Conservation (phyloP, 2,888 invertebrate species). For the Nomada hirtipes region DNA sequence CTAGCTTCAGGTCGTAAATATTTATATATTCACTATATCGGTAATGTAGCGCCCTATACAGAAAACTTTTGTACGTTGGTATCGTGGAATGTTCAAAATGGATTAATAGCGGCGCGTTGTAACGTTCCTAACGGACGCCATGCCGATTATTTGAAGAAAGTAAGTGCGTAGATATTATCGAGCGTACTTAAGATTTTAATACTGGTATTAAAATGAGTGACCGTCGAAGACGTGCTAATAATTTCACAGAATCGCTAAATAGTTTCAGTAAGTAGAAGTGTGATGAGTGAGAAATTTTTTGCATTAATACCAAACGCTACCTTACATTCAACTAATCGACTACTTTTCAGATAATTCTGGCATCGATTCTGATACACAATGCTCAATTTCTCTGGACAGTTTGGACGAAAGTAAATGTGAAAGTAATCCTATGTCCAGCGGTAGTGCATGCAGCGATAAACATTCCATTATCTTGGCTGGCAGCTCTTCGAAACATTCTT, state of each 20-base stretch:
- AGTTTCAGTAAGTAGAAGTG: slow-evolving; percentile 61
- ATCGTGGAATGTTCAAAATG: slow-evolving; percentile 34
- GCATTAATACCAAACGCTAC: background rate
- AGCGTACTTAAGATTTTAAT: background rate
- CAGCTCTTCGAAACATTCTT: slow-evolving; percentile 14
- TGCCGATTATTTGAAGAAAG: background rate
- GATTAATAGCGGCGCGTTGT: background rate
- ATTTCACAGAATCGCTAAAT: slow-evolving; percentile 60
- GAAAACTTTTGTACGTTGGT: slow-evolving; percentile 13
- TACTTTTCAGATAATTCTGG: slow-evolving; percentile 39
- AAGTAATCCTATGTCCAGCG: background rate
- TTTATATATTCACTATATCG: background rate
- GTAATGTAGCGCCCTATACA: slow-evolving; percentile 11
- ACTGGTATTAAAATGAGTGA: slow-evolving; percentile 48
- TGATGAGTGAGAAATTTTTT: background rate
- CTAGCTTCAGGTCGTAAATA: background rate
- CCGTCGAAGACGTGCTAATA: slow-evolving; percentile 48
- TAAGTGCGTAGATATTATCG: background rate
- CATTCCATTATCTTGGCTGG: slow-evolving; percentile 43
- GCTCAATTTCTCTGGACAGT: slow-evolving; percentile 41
- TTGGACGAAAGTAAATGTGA: slow-evolving; percentile 9
- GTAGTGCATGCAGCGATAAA: background rate
- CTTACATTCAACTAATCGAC: background rate
- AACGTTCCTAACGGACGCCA: slow-evolving; percentile 28
- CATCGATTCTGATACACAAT: background rate